Conservation (phyloP, 2,797 vertebrate genomes). For the Babyrousa celebensis region DNA sequence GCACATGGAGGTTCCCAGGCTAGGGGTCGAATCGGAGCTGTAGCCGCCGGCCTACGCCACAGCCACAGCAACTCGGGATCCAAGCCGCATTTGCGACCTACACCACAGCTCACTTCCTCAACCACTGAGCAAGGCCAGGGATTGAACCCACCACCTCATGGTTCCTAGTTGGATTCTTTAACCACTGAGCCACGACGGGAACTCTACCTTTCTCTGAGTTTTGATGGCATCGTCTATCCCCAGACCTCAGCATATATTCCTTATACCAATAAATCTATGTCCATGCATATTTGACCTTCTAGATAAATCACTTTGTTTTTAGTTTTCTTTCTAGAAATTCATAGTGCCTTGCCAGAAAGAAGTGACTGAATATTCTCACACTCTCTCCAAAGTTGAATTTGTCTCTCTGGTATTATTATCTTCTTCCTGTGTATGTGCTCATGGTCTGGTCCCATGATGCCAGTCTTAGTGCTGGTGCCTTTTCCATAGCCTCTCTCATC, state of each 20-base stretch:
- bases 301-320: neutral
- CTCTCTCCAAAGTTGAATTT: neutral
- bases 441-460: neutral
- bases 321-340: neutral
- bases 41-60: too few relatives aligned
- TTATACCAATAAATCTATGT: neutral
- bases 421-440: neutral
- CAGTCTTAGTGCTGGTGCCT: neutral
- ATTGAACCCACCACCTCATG: too few relatives aligned
- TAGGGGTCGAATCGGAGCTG: too few relatives aligned
- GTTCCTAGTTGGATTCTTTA: too few relatives aligned
- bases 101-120: too few relatives aligned
- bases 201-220: neutral
- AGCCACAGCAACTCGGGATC: too few relatives aligned
- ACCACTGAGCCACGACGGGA: too few relatives aligned
- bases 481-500: slow-evolving; percentile 48
- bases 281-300: neutral
- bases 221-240: neutral
- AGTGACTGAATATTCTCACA: neutral
- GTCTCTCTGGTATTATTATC: neutral
- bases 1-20: too few relatives aligned
- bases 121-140: too few relatives aligned
- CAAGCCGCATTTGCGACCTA: too few relatives aligned
- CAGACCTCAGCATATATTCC: neutral
- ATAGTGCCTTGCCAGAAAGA: neutral